Evolutionary conservation across 2,888 invertebrate genomes (phyloP).

Genomic region (Prenolepis imparis): DNA sequence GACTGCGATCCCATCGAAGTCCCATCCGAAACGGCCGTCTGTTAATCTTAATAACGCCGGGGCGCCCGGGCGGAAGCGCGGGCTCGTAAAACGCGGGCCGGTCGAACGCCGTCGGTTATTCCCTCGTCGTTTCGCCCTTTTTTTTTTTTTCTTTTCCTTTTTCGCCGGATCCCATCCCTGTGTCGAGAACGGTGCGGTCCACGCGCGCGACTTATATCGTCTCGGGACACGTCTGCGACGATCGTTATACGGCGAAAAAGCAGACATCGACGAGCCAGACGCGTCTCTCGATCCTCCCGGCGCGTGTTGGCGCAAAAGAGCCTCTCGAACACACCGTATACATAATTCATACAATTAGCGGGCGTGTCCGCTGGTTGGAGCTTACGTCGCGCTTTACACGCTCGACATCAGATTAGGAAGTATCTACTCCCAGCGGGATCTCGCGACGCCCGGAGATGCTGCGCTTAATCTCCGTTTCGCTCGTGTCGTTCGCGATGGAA

Average conservation of each 20-base stretch:
- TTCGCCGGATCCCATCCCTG: conserved; percentile 65
- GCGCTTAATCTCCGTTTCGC: neutral
- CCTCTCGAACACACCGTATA: conserved; percentile 75
- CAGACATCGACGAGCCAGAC: conserved; percentile 3
- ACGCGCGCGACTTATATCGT: conserved; percentile 40
- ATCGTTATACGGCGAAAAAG: conserved; percentile 23
- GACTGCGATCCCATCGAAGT: conserved; percentile 76
- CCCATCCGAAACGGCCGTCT: conserved; percentile 76
- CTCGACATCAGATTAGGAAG: conserved; percentile 45
- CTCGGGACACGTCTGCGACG: conserved; percentile 41
- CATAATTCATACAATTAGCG: conserved; percentile 83
- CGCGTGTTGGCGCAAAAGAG: conserved; percentile 66
- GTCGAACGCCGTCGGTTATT: neutral
- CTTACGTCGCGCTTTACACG: conserved; percentile 54
- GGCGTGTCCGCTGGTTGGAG: conserved; percentile 70
- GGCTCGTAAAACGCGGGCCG: conserved; percentile 79
- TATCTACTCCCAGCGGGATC: conserved; percentile 24
- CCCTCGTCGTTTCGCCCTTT: conserved; percentile 69
- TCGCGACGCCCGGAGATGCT: neutral
- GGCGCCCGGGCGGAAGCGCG: conserved; percentile 81
- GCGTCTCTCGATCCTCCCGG: conserved; percentile 37
- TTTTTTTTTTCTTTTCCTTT: conserved; percentile 66
- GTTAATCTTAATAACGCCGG: conserved; percentile 85
- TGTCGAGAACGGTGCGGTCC: conserved; percentile 47
- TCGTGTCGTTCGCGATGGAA: neutral